phyloP scores from a whole-genome alignment of 2,113 vertebrate genomes.

The Chitala chitala region DNA sequence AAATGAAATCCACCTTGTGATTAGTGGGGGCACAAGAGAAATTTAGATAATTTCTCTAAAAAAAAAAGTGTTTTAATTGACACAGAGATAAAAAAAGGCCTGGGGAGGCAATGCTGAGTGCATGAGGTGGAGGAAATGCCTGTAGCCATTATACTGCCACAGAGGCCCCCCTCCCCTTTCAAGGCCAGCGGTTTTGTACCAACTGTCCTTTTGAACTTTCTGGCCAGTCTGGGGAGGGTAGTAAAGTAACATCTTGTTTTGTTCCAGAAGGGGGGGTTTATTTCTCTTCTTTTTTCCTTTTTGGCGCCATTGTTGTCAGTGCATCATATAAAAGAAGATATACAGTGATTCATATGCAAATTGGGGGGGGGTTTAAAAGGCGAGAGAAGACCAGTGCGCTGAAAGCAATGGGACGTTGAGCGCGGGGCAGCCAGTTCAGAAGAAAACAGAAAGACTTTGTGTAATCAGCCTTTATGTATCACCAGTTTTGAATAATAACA shows the following conservation, averaged over 20 bases:
- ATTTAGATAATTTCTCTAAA: background rate
- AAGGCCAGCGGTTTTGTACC: constrained; percentile 18
- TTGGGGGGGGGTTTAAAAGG: constrained; percentile 66
- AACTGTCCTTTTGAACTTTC: constrained; percentile 34
- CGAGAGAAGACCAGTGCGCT: constrained; percentile 24
- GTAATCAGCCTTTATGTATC: constrained; percentile 96
- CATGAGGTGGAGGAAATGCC: background rate
- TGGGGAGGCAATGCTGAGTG: background rate
- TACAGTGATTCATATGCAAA: constrained; percentile 79
- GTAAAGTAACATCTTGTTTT: constrained; percentile 58
- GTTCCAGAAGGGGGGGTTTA: constrained; percentile 37
- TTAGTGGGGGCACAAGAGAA: no score
- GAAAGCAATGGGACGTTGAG: constrained; percentile 62
- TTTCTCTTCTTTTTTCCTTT: constrained; percentile 23
- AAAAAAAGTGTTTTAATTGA: background rate
- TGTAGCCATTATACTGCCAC: background rate
- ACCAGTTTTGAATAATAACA: constrained; percentile 96
- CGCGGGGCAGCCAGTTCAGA: constrained; percentile 69
- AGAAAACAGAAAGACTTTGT: constrained; percentile 95
- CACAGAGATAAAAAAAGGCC: background rate
- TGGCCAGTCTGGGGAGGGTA: constrained; percentile 37
- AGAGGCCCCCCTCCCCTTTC: background rate
- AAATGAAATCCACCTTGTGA: background rate
- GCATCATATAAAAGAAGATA: constrained; percentile 79
- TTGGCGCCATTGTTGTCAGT: constrained; percentile 70